A percentile compares a stretch with the other conserved stretches of the same genome.
Evolutionary conservation across 2,797 vertebrate genomes (phyloP).

Genomic region (Microctenopoma steveboyesi): DNA sequence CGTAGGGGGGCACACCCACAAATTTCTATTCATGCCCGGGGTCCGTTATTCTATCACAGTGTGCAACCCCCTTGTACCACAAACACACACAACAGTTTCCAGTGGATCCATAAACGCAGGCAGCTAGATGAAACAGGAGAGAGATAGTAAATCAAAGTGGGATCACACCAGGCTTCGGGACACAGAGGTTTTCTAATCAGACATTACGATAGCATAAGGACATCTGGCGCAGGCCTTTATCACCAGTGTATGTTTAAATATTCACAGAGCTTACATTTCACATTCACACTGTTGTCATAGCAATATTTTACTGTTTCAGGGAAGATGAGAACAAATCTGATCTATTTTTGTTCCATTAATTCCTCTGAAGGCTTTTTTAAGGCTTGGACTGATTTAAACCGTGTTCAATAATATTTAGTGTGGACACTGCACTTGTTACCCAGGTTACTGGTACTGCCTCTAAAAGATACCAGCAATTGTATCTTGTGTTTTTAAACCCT

Average conservation of each 20-base stretch:
- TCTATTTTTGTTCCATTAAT: slow-evolving; percentile 31
- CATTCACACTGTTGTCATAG: slow-evolving; percentile 26
- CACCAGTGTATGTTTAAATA: slow-evolving; percentile 2
- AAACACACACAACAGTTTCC: slow-evolving; percentile 42
- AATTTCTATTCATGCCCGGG: slow-evolving; percentile 65
- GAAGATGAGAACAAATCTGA: slow-evolving; percentile 1
- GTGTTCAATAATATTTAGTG: neutral
- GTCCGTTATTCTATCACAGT: slow-evolving; percentile 61
- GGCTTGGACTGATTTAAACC: neutral
- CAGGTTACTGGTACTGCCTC: neutral
- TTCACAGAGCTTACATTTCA: slow-evolving; percentile 23
- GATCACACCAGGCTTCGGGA: slow-evolving; percentile 8
- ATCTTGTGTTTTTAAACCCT: too few species aligned
- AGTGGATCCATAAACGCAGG: slow-evolving; percentile 58
- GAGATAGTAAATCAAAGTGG: slow-evolving; percentile 46
- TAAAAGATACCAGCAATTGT: too few species aligned
- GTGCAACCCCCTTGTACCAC: slow-evolving; percentile 8
- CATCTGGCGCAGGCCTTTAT: neutral
- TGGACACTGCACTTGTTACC: neutral
- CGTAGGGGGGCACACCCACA: slow-evolving; percentile 29
- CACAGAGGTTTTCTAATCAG: slow-evolving; percentile 11
- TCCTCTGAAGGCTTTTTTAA: slow-evolving; percentile 16
- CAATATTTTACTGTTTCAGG: slow-evolving; percentile 5
- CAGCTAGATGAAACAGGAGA: slow-evolving; percentile 63
- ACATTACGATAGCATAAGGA: slow-evolving; percentile 17